Evolutionary conservation across 1,140 invertebrate genomes (phyloP).

Genomic region (Musca domestica): DNA sequence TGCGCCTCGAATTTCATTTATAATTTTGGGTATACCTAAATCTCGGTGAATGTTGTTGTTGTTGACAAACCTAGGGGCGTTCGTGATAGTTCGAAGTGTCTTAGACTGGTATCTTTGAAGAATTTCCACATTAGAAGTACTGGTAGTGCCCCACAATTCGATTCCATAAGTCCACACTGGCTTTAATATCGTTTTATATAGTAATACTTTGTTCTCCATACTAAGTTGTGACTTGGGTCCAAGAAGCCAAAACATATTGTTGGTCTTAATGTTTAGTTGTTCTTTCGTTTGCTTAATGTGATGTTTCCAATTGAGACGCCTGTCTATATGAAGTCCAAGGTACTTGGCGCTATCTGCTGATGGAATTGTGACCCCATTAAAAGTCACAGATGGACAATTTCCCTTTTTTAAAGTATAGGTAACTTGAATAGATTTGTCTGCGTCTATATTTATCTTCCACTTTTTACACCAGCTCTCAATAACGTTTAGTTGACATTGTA

Average conservation of each 20-base stretch:
- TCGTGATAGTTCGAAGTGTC: constrained; percentile 7
- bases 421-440: constrained; percentile 20
- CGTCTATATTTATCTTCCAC: no score
- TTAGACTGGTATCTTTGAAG: constrained; percentile 20
- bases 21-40: neutral
- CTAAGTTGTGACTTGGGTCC: no score
- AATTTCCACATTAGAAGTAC: constrained; percentile 28
- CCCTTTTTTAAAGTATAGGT: constrained; percentile 25
- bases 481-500: neutral
- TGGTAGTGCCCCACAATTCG: constrained; percentile 31
- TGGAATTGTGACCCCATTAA: constrained; percentile 27
- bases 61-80: constrained; percentile 15
- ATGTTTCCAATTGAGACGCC: no score
- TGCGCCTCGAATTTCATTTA: neutral
- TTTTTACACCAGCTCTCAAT: constrained; percentile 20
- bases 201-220: no score
- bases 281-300: constrained; percentile 9
- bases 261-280: no score
- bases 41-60: constrained; percentile 19
- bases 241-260: no score
- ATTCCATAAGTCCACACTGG: constrained; percentile 30
- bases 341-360: constrained; percentile 20
- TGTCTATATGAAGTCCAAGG: neutral
- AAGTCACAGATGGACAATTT: constrained; percentile 19
- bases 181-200: constrained; percentile 26